Base-by-base conservation (phyloP, 92 coral and sea anemone species). In the Galaxea fascicularis region DNA sequence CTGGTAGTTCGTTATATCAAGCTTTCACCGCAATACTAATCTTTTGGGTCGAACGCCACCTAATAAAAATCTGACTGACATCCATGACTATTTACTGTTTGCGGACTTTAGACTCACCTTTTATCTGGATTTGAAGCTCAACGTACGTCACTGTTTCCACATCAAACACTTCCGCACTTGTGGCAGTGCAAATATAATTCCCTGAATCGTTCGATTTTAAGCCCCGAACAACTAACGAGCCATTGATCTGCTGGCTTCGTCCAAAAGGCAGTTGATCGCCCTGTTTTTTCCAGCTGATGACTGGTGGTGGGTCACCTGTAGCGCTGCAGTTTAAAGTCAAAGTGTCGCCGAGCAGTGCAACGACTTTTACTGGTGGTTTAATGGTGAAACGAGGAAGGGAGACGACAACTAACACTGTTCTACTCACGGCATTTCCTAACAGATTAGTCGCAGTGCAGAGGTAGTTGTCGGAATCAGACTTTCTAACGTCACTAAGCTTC, bases 81-180 rank as follows among this genome's bases (percentile, higher is more conserved):
- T n/a, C n/a, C n/a, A n/a, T n/a, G n/a, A n/a, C n/a, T n/a, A n/a
- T n/a, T n/a, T 46, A 78, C 10, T 31, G 52, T 53, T 64, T 51
- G 39, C 73, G 54, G 47, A 65, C 68, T 10, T 49, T 35, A 35
- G 47, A 44, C 58, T 68, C 28, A 63, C 68, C 68, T 63, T 17
- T 56, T 3, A 1, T 14, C 18, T 1, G 62, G 28, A 15, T 27
- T n/a, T 25, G 18, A 29, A 82, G 57, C 25, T 28, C 65, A 20
- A 82, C 16, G 16, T 29, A 46, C 4, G 68, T 82, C 28, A 51
- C 25, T 18, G 81, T 26, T 21, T 25, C 68, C 25, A 60, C 69
- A 20, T 56, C 1, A 51, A 60, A 83, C 16, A 83, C 79, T 22
- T 63, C 73, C 21, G 87, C 80, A 46, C 80, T 83, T 83, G 78